Conservation (phyloP, 2,113 vertebrate genomes). For the Pyxicephalus adspersus region DNA sequence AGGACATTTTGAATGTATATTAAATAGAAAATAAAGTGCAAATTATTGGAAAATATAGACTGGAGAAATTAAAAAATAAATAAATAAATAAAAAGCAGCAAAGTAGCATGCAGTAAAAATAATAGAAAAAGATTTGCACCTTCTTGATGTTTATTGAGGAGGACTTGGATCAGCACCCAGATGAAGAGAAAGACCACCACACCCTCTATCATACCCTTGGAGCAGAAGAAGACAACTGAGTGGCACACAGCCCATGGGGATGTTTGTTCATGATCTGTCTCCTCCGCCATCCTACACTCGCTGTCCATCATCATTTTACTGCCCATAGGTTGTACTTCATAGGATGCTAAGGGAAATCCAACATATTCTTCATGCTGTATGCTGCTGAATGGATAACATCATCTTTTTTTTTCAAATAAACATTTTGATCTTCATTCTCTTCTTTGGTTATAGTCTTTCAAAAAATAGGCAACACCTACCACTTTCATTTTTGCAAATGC, state of each 20-base stretch:
- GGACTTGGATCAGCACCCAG: slow-evolving; percentile 52
- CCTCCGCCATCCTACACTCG: slow-evolving; percentile 5
- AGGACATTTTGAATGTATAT: too few relatives aligned
- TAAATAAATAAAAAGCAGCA: not conserved
- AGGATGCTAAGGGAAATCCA: not conserved
- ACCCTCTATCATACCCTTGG: slow-evolving; percentile 77
- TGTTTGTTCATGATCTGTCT: slow-evolving; percentile 28
- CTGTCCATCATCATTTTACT: slow-evolving; percentile 24
- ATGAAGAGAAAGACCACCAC: slow-evolving; percentile 77
- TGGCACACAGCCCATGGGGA: slow-evolving; percentile 69
- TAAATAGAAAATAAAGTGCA: not conserved
- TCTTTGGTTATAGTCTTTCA: not conserved
- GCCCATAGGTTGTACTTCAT: not conserved
- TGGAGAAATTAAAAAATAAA: not conserved
- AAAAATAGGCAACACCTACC: not conserved
- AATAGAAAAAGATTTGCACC: slow-evolving; percentile 15
- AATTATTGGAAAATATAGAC: not conserved
- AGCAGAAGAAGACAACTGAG: slow-evolving; percentile 75
- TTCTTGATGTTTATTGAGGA: slow-evolving; percentile 53
- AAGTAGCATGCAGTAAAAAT: not conserved
- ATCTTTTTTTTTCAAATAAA: not conserved
- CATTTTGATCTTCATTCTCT: slow-evolving; percentile 16
- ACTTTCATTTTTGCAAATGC: not conserved
- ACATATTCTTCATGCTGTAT: not conserved
- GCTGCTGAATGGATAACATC: not conserved